Conservation (phyloP, 2,888 invertebrate genomes). For the Dinocampus coccinellae region DNA sequence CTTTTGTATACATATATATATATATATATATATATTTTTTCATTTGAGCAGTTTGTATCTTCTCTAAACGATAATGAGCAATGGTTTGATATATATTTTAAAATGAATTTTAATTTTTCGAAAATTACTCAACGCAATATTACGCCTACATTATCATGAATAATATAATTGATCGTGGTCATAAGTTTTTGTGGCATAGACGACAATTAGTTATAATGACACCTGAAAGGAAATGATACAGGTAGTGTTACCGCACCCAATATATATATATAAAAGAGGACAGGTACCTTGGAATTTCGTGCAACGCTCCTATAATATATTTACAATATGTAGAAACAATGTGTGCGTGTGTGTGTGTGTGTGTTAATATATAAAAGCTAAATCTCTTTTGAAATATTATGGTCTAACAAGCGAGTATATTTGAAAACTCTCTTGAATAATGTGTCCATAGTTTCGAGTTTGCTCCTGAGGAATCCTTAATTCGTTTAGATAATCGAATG, state of each 20-base stretch:
- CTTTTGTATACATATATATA: neutral
- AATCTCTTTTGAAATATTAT: constrained; percentile 52
- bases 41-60: no score
- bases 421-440: constrained; percentile 41
- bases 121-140: no score
- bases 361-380: constrained; percentile 38
- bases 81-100: no score
- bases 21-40: no score
- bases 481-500: constrained; percentile 45
- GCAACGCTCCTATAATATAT: neutral
- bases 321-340: neutral
- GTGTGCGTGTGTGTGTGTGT: neutral
- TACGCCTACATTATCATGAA: neutral
- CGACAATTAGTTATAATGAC: constrained; percentile 8
- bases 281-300: constrained; percentile 13
- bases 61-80: no score
- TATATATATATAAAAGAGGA: neutral
- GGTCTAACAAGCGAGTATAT: constrained; percentile 49
- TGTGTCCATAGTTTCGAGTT: constrained; percentile 39
- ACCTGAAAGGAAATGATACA: constrained; percentile 9
- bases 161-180: constrained; percentile 15
- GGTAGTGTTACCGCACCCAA: neutral
- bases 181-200: neutral
- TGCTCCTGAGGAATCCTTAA: constrained; percentile 33
- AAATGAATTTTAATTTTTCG: no score